Conservation (phyloP, 2,888 invertebrate species). For the Emmelina monodactyla region DNA sequence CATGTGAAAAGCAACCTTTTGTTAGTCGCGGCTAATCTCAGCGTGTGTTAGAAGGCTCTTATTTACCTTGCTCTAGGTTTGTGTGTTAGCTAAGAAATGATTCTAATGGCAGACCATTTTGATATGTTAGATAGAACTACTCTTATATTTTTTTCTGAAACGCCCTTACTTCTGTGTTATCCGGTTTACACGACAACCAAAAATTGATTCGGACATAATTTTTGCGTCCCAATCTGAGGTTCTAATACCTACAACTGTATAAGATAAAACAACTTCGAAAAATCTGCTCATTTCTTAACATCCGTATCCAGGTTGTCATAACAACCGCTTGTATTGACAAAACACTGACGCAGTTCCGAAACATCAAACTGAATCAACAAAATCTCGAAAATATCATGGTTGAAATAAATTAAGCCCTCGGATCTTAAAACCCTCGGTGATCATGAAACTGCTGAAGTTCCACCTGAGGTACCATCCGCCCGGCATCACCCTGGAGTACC, state of each 20-base stretch:
- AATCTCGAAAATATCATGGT: constrained; percentile 16
- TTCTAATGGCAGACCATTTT: too few relatives aligned
- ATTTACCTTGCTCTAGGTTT: not conserved
- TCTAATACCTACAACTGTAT: not conserved
- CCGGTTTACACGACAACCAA: too few relatives aligned
- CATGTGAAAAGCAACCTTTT: too few relatives aligned
- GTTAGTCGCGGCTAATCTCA: constrained; percentile 5
- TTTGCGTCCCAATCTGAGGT: too few relatives aligned
- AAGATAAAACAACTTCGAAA: not conserved
- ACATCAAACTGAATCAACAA: constrained; percentile 12
- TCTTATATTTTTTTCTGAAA: too few relatives aligned
- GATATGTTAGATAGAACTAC: too few relatives aligned
- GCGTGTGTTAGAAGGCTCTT: constrained; percentile 5
- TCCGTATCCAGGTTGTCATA: too few relatives aligned
- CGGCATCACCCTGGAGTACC: constrained; percentile 71
- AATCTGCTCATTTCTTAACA: not conserved
- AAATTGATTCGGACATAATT: too few relatives aligned
- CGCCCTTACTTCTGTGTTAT: too few relatives aligned
- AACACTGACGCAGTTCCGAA: constrained; percentile 24
- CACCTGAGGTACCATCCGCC: constrained; percentile 77
- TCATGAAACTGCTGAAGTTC: constrained; percentile 74
- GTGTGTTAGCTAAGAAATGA: not conserved
- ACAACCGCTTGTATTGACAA: constrained; percentile 42
- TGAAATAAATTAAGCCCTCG: too few relatives aligned
- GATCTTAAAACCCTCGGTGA: too few relatives aligned